phyloP scores from a whole-genome alignment of 2,797 vertebrate genomes.

The Monodelphis domestica region DNA sequence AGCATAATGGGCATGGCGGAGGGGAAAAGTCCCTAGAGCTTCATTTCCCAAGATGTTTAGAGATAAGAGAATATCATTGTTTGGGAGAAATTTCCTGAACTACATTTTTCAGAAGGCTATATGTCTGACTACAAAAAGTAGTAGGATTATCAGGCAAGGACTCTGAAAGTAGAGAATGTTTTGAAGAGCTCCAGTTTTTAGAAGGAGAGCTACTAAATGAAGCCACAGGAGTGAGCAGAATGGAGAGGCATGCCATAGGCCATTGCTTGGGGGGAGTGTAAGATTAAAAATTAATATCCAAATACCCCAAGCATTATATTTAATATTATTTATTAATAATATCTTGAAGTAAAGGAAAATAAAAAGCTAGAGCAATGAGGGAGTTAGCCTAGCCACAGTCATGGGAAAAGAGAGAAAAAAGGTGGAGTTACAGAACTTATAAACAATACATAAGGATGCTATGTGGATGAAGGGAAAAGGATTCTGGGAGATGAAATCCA shows the following conservation, averaged over 20 bases:
- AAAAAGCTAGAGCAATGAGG: too few species aligned
- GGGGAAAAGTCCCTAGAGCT: not conserved
- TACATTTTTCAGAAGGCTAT: not conserved
- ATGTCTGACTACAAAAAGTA: not conserved
- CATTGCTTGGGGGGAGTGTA: not conserved
- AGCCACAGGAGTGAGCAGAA: not conserved
- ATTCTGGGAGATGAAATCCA: too few species aligned
- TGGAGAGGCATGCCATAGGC: not conserved
- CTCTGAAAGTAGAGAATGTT: not conserved
- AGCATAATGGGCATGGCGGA: not conserved
- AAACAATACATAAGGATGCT: too few species aligned
- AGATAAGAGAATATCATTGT: not conserved
- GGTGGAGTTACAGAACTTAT: too few species aligned
- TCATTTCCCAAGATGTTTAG: not conserved
- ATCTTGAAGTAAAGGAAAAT: too few species aligned
- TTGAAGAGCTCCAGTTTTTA: not conserved
- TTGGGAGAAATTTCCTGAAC: not conserved
- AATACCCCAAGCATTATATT: too few species aligned
- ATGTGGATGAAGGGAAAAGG: too few species aligned
- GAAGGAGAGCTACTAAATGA: not conserved
- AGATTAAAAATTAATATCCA: too few species aligned
- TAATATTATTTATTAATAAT: too few species aligned
- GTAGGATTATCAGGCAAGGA: not conserved
- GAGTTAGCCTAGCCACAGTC: too few species aligned
- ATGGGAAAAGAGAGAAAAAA: too few species aligned